Base-by-base conservation (phyloP, 2,113 vertebrate genomes). In the Oryzias javanicus region DNA sequence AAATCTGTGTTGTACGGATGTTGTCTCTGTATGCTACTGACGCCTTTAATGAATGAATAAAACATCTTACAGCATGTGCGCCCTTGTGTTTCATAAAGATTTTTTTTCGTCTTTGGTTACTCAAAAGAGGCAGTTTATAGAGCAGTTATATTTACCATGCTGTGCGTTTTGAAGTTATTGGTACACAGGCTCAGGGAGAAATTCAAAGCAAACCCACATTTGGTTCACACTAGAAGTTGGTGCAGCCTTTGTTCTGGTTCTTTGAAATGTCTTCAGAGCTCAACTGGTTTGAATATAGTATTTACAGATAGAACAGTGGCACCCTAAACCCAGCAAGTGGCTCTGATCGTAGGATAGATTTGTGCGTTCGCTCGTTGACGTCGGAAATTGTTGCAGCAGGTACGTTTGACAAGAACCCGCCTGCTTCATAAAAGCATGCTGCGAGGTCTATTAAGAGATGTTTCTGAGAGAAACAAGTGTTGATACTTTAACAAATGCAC, bases 161-260 rank as follows among this genome's bases (percentile, higher is more conserved):
- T 55, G 64, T 74, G 72, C 81, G 68, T 87, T 86, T 81, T 89
- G 74, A 88, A 86, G 81, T 83, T 85, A 82, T 82, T 78, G 71
- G 77, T 86, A 78, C 85, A 83, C 67, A 78, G 78, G 86, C 86
- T 81, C 46, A 68, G 79, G 82, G 86, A 89, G 54, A 79, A 81
- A 82, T 61, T 69, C 64, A 87, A 73, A 80, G 68, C 64, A 81
- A 78, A 77, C 73, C 75, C 75, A 86, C 89, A 83, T 83, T 82
- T 87, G 75, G 87, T 85, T 83, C 69, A 84, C 82, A 82, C 71
- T 80, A 67, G 54, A 84, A 78, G 64, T 79, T 51, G 51, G 63
- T 57, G 49, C 50, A 15, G 64, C 82, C 76, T 85, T 80, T 75
- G 65, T 80, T 83, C 57, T 55, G 63, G 75, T 69, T 83, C 76